Conservation (phyloP, 2,888 invertebrate genomes). For the Didymodactylos carnosus region DNA sequence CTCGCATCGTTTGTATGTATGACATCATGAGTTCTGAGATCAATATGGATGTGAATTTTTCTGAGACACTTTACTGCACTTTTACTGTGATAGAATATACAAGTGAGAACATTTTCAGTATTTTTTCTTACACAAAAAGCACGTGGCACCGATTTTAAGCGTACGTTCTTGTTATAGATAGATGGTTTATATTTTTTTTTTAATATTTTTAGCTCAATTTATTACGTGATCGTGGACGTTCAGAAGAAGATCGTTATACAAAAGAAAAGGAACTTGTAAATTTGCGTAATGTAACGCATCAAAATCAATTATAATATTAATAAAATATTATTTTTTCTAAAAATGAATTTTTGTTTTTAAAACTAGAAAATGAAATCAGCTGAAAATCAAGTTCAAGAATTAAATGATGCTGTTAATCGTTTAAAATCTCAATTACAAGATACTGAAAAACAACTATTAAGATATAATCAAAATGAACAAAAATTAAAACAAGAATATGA, state of each 20-base stretch:
- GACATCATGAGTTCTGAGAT: too few relatives aligned
- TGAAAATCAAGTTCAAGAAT: slow-evolving; percentile 24
- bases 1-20: too few relatives aligned
- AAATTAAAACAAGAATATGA: slow-evolving; percentile 24
- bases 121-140: too few relatives aligned
- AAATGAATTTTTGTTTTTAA: not conserved
- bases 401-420: slow-evolving; percentile 21
- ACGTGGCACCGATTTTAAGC: too few relatives aligned
- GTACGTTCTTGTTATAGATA: not conserved
- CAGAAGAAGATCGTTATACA: slow-evolving; percentile 23
- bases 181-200: not conserved
- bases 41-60: too few relatives aligned
- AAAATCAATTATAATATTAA: not conserved
- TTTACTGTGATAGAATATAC: too few relatives aligned
- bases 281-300: slow-evolving; percentile 23
- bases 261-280: slow-evolving; percentile 28
- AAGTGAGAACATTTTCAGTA: too few relatives aligned
- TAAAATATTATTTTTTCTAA: not conserved
- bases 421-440: slow-evolving; percentile 11
- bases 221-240: slow-evolving; percentile 18
- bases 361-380: slow-evolving; percentile 27
- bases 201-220: slow-evolving; percentile 17
- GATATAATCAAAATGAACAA: slow-evolving; percentile 11
- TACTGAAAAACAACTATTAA: not conserved
- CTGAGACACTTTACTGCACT: too few relatives aligned